Base-by-base conservation (phyloP, 35 echinoderm and acorn worm species). In the Diadema setosum region DNA sequence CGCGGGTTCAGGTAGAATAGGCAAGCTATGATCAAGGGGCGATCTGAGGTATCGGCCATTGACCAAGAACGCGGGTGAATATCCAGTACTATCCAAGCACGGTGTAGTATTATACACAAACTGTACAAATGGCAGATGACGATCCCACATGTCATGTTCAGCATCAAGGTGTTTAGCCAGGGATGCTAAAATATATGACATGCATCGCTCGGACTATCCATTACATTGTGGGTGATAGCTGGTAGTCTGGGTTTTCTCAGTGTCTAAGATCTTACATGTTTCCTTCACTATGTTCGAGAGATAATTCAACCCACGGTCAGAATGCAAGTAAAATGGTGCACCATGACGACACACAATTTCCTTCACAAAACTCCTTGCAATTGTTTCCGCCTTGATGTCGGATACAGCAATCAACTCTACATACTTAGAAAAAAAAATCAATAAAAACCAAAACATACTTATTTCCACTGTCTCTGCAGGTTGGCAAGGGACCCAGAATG, bases 191-290 rank as follows among this genome's bases (percentile, higher is more conserved):
- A 82, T 82, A 48, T 45, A 39, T 24, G 80, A 82, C 80, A 82
- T 82, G 50, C 74, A 87, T 36, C 90, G 85, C 44, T 92, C 90
- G 39, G 67, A 87, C 43, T 92, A 76, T 20, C 82, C 89, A 39
- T 91, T 73, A 41, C 82, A 92, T 44, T 92, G 90, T 0, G 84
- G 90, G 36, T 92, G 90, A 27, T 92, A 92, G 16, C 84, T n/a
- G 2, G 58, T 42, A 17, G 84, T 87, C 37, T 82, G 83, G 5
- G 90, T 92, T 35, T 92, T 92, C 42, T 85, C 42, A 8, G 58
- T 83, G n/a, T 65, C 31, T 27, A 91, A 45, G 12, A 86, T 43
- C 15, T 57, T 60, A 80, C 64, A 91, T 21, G 83, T 92, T 5
- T n/a, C 80, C 65, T 61, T 80, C 24, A 91, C 81, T 56, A 91